Evolutionary conservation across 2,113 vertebrate species (phyloP).

Genomic region (Origma solitaria): DNA sequence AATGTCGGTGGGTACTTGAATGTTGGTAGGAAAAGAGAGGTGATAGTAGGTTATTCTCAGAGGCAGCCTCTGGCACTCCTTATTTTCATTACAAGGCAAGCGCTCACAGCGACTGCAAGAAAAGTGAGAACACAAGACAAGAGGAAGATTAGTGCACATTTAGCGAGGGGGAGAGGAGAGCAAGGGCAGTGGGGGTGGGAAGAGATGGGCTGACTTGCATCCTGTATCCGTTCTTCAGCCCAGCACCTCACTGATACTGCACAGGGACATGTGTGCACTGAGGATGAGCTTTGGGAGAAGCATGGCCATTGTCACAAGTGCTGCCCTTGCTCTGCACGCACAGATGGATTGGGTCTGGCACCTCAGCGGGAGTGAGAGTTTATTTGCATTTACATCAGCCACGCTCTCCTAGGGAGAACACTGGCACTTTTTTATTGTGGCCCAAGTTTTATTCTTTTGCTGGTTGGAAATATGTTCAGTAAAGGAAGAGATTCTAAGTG

Average conservation of each 20-base stretch:
- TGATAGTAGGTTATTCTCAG: conserved; percentile 98
- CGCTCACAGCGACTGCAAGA: conserved; percentile 97
- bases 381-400: neutral
- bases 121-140: conserved; percentile 77
- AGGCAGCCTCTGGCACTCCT: conserved; percentile 92
- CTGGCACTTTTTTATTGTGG: too few species aligned
- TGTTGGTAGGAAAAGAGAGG: conserved; percentile 97
- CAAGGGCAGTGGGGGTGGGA: conserved; percentile 7
- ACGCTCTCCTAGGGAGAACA: neutral
- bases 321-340: neutral
- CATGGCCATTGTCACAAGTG: neutral
- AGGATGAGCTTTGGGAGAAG: neutral
- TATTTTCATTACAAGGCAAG: conserved; percentile 96
- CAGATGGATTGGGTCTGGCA: neutral
- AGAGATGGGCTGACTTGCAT: neutral
- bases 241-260: neutral
- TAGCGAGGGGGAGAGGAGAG: conserved; percentile 53
- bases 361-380: neutral
- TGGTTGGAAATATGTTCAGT: neutral
- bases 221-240: neutral
- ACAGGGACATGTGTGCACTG: neutral
- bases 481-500: neutral
- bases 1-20: conserved; percentile 88
- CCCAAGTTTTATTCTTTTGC: neutral
- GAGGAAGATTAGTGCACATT: conserved; percentile 67